A percentile compares a stretch with the other conserved stretches of the same genome.
Conservation (phyloP, 2,888 invertebrate species). For the Ariolimax columbianus region DNA sequence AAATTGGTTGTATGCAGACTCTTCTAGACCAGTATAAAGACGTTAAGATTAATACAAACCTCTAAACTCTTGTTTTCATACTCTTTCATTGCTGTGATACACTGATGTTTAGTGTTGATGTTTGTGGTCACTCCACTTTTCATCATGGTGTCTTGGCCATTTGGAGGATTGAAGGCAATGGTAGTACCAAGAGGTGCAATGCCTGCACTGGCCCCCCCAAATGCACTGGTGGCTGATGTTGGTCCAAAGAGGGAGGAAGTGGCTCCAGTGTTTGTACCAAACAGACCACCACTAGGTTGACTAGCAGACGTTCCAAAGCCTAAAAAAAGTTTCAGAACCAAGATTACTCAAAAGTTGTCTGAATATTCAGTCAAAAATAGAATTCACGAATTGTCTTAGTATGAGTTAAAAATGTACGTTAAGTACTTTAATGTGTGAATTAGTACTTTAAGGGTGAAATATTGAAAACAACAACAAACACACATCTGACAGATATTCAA, state of each 20-base stretch:
- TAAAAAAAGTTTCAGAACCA: no score
- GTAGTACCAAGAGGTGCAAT: constrained; percentile 61
- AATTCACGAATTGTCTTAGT: no score
- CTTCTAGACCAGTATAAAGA: background rate
- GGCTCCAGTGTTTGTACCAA: constrained; percentile 42
- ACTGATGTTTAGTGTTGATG: constrained; percentile 95
- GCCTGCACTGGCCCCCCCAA: constrained; percentile 53
- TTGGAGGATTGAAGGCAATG: constrained; percentile 91
- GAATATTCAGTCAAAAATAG: no score
- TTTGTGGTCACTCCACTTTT: constrained; percentile 89
- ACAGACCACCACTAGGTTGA: constrained; percentile 41
- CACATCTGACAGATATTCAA: no score
- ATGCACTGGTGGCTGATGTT: constrained; percentile 47
- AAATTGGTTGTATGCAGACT: no score
- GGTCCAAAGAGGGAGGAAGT: constrained; percentile 43
- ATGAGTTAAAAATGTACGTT: no score
- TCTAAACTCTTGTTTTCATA: constrained; percentile 96
- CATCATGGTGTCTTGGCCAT: constrained; percentile 86
- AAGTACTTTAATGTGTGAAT: no score
- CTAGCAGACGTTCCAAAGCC: constrained; percentile 59
- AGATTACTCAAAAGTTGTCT: no score
- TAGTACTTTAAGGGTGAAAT: no score
- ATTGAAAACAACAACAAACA: no score
- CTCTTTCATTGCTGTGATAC: constrained; percentile 99
- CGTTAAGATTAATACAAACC: constrained; percentile 64